Evolutionary conservation across 2,797 vertebrate genomes (phyloP).

Genomic region (Poeciliopsis paucimaculata): DNA sequence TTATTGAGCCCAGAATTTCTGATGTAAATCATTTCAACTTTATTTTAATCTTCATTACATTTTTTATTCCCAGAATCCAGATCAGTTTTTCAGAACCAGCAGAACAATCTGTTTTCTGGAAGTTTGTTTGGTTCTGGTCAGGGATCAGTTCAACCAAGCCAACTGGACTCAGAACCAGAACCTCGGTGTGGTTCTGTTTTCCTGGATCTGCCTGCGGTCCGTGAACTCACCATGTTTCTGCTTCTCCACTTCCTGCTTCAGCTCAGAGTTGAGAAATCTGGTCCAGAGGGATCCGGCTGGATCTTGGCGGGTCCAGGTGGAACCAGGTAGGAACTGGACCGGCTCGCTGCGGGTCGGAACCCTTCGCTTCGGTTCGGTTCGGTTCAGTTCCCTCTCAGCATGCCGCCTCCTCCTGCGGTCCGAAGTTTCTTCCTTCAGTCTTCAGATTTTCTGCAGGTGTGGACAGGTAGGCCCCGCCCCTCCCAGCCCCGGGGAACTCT

Average conservation of each 20-base stretch:
- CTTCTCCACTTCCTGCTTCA: conserved; percentile 65
- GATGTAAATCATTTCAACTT: neutral
- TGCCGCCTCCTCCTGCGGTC: neutral
- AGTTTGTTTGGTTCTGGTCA: neutral
- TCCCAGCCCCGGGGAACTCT: conserved; percentile 49
- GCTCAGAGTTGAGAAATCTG: conserved; percentile 43
- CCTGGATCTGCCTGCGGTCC: neutral
- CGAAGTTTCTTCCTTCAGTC: conserved; percentile 29
- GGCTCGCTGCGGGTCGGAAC: neutral
- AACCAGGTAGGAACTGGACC: conserved; percentile 10
- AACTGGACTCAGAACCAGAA: neutral
- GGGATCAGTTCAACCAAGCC: neutral
- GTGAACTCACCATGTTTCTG: conserved; percentile 67
- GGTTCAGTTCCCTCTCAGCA: neutral
- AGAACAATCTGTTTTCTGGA: neutral
- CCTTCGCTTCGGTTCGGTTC: conserved; percentile 7
- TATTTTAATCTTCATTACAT: neutral
- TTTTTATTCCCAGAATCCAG: neutral
- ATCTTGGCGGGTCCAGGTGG: conserved; percentile 11
- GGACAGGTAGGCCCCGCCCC: conserved; percentile 71
- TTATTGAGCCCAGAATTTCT: neutral
- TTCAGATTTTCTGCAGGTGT: conserved; percentile 65
- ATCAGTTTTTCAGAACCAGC: neutral
- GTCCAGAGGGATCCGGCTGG: conserved; percentile 16
- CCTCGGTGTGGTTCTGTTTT: neutral